Evolutionary conservation across 23 tunicate species (phyloP).

Genomic region (Pegea sp.): DNA sequence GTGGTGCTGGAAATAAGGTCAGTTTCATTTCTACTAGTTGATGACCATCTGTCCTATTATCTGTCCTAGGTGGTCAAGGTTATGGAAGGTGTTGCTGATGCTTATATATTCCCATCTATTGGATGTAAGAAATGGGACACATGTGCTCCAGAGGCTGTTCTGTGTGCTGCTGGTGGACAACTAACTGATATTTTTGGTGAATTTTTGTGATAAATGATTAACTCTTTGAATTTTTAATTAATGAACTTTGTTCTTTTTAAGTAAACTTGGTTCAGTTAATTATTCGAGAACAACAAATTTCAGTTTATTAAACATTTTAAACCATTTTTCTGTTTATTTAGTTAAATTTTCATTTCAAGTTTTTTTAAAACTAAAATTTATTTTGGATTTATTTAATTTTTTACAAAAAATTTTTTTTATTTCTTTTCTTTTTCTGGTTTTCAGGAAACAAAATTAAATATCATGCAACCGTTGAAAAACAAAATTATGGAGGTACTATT

Average conservation of each 20-base stretch:
- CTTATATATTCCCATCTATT: slow-evolving; percentile 89
- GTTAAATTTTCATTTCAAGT: no score
- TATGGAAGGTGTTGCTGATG: slow-evolving; percentile 96
- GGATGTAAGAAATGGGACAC: slow-evolving; percentile 99
- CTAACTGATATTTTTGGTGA: slow-evolving; percentile 85
- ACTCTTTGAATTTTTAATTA: no score
- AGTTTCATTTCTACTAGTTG: not conserved
- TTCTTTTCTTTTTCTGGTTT: no score
- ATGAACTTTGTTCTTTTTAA: no score
- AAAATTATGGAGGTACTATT: slow-evolving; percentile 86
- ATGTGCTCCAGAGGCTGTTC: slow-evolving; percentile 95
- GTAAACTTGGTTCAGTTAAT: no score
- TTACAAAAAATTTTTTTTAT: not conserved
- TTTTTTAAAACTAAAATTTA: not conserved
- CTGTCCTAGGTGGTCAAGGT: slow-evolving; percentile 35
- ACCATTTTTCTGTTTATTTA: no score
- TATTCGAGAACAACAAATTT: no score
- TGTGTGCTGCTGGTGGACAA: slow-evolving; percentile 84
- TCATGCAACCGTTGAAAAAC: slow-evolving; percentile 52
- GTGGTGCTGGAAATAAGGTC: slow-evolving; percentile 99
- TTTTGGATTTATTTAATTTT: no score
- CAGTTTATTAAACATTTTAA: no score
- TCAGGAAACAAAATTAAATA: slow-evolving; percentile 51
- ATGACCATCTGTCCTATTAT: no score
- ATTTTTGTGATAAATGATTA: not conserved